These are phyloP conservation scores for Morone chrysops DNA, from an alignment of 2,113 vertebrate genomes.

Conservation along the genomic window DNA sequence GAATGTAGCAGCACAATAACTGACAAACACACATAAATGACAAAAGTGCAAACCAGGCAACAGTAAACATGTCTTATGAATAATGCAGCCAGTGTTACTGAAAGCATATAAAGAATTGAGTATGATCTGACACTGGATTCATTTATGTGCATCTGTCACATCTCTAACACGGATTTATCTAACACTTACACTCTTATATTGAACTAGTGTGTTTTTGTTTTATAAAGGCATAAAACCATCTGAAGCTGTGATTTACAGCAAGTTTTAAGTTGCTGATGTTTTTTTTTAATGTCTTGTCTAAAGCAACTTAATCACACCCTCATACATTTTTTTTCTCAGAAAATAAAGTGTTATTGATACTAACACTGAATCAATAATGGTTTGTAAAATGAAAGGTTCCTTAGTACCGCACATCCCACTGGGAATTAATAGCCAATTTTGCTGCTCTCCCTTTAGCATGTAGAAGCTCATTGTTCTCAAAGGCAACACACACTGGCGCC, in stretches of 20 bases:
- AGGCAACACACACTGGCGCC: neutral
- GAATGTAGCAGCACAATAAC: slow-evolving; percentile 32
- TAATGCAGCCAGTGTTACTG: slow-evolving; percentile 33
- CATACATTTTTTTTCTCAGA: neutral
- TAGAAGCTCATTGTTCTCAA: slow-evolving; percentile 6
- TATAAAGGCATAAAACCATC: slow-evolving; percentile 24
- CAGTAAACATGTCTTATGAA: slow-evolving; percentile 55
- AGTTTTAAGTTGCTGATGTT: slow-evolving; percentile 24
- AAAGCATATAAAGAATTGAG: slow-evolving; percentile 14
- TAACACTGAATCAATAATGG: neutral
- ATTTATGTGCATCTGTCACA: slow-evolving; percentile 38
- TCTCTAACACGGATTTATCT: slow-evolving; percentile 18
- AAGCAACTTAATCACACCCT: slow-evolving; percentile 11
- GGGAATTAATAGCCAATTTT: neutral
- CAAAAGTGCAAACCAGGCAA: slow-evolving; percentile 29
- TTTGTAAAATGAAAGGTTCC: neutral
- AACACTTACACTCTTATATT: slow-evolving; percentile 14
- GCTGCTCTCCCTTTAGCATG: neutral
- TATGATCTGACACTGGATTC: slow-evolving; percentile 19
- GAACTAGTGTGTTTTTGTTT: neutral
- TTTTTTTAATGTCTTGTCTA: neutral
- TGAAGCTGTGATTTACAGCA: slow-evolving; percentile 14
- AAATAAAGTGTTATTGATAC: slow-evolving; percentile 6
- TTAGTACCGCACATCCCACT: neutral
- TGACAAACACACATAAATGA: slow-evolving; percentile 42